Percentiles rank a stretch among this genome's conserved stretches.
These are phyloP conservation scores for Ailurus styani DNA, from an alignment of 2,113 vertebrate species.

Conservation along the genomic window DNA sequence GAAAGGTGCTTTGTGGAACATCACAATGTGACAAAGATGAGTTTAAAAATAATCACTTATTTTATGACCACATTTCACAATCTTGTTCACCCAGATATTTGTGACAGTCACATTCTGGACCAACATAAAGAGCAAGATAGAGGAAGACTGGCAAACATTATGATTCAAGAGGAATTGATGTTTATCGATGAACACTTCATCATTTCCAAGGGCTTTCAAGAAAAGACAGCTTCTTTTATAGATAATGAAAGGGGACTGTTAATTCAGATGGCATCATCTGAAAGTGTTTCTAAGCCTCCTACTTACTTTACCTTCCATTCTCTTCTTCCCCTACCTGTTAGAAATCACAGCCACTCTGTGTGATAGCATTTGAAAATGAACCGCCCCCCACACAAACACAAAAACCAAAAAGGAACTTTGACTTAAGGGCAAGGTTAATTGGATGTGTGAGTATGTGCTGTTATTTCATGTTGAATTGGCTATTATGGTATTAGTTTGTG, in stretches of 20 bases:
- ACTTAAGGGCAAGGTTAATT: neutral
- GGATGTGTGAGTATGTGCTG: neutral
- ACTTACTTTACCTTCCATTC: neutral
- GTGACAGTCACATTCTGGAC: conserved; percentile 11
- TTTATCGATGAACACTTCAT: neutral
- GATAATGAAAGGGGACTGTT: neutral
- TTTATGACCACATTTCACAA: conserved; percentile 46
- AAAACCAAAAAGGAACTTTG: neutral
- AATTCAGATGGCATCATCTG: neutral
- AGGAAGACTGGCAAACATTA: neutral
- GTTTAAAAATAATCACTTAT: conserved; percentile 53
- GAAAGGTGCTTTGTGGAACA: conserved; percentile 50
- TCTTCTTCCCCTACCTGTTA: neutral
- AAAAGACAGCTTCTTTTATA: neutral
- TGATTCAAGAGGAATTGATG: conserved; percentile 20
- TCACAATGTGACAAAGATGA: conserved; percentile 31
- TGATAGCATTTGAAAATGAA: conserved; percentile 4
- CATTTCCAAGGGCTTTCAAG: conserved; percentile 34
- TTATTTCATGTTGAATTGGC: neutral
- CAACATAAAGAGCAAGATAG: neutral
- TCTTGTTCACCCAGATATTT: conserved; percentile 43
- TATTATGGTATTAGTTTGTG: neutral
- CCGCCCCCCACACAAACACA: neutral
- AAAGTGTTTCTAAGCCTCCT: neutral
- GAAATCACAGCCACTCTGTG: neutral